Evolutionary conservation across 2,797 vertebrate genomes (phyloP).

Genomic region (Rhynchonycteris naso): DNA sequence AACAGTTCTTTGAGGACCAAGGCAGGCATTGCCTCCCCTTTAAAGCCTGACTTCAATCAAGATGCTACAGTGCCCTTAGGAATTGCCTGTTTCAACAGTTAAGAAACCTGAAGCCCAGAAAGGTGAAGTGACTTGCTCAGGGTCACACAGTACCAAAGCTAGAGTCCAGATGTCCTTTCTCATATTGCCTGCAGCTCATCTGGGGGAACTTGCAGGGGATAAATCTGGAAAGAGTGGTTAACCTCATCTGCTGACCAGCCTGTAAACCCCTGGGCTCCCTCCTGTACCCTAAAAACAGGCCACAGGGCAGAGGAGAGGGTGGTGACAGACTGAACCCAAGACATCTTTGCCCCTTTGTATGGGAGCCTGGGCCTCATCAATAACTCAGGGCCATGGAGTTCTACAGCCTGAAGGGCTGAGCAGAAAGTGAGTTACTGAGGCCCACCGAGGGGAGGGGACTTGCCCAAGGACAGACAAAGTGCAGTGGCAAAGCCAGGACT

Average conservation of each 20-base stretch:
- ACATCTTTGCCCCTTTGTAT: background rate
- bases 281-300: background rate
- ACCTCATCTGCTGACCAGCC: background rate
- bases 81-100: background rate
- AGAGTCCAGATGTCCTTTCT: background rate
- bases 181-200: background rate
- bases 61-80: background rate
- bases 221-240: background rate
- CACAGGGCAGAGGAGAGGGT: background rate
- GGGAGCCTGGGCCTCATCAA: background rate
- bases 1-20: background rate
- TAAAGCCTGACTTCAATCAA: background rate
- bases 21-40: background rate
- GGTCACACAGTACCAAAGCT: background rate
- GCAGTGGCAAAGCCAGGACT: background rate
- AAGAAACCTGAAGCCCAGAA: background rate
- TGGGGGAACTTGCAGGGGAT: background rate
- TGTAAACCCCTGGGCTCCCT: background rate
- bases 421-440: background rate
- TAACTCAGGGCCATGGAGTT: background rate
- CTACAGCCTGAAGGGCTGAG: background rate
- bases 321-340: background rate
- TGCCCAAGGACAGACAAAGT: background rate
- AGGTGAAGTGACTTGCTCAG: background rate
- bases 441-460: background rate